Evolutionary conservation across 2,797 vertebrate genomes (phyloP), one percentile per base, ranked within the genome.

Genomic region (Odontamblyopus rebecca): DNA sequence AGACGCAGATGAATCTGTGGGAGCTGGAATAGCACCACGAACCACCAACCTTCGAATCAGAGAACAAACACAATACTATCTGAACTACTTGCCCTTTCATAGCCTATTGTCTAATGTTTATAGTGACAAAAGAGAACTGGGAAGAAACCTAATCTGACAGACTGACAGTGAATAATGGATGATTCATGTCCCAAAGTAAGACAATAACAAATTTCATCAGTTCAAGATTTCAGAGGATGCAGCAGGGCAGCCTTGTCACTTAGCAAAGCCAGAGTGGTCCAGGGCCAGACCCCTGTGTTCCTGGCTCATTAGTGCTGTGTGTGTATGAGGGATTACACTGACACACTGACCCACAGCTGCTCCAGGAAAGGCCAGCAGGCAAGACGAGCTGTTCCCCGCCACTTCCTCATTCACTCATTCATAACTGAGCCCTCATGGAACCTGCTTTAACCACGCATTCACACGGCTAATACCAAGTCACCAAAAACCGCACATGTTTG

Each of bases 291-390:
- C 75, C 38, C 61, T 82, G 79, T 84, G 81, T 81, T 81, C 76
- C 71, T 66, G 77, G 70, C 82, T 90, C 80, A 82, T 92, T 89
- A 89, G 74, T 29, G 35, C 67, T 74, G 75, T 78, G 81, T 65
- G 78, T 89, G 88, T 30, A 30, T 88, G 73, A 72, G 73, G 84
- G 86, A 84, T 91, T 81, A 89, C 82, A 77, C 74, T 81, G 81
- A 85, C 86, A 89, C 67, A 35, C 74, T 75, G 81, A 82, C 82
- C 74, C 80, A 83, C 90, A 94, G 93, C 92, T 93, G 91, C 86
- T 92, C 72, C 80, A 82, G 80, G 81, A 76, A 72, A 75, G 78
- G 86, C 85, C 86, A 84, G 80, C 77, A 76, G 86, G 87, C 74
- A 71, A 71, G 79, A 70, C 67, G 72, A 75, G 78, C 73, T 44